Base-by-base conservation (phyloP, 2,888 invertebrate genomes). In the Cepaea hortensis region DNA sequence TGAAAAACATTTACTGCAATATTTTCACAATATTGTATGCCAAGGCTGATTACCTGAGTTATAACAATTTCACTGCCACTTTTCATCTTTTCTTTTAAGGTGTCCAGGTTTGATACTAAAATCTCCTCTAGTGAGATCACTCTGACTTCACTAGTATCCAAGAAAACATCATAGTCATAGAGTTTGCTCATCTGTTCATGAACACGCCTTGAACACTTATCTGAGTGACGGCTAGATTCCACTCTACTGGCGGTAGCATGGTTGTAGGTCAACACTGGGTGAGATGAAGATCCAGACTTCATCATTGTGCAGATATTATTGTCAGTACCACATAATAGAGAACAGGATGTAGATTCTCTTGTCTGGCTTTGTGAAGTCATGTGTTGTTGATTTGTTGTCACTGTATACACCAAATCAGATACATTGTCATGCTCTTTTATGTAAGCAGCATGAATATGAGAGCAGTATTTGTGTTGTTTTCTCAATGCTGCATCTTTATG, bases 111-210 rank as follows among this genome's bases (percentile, higher is more conserved):
- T 79, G 82, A 82, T 61, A 84, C 48, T n/a, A 88, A 80, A 70
- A 88, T 88, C 15, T 87, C 87, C 70, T 88, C 88, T 76, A 88
- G 62, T 1, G 86, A 83, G 62, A 88, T 87, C 65, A 48, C 82
- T 23, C 61, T 72, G 61, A 88, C 88, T n/a, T 85, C n/a, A 79
- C 86, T 87, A 35, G 61, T 68, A 7, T 72, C 76, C 5, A 84
- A 35, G 20, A 85, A n/a, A 50, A 62, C 55, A 15, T 75, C 65
- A 61, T 65, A 84, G 20, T 76, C 81, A 3, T 35, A 72, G 4
- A 65, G 35, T 23, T 61, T 75, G 48, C 61, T 35, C 15, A 68
- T 50, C 15, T 46, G 79, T 15, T 70, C 70, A 81, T 70, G 46
- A 20, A 15, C 48, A 50, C 68, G n/a, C 13, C 68, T 68, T 4